A percentile compares a stretch with the other conserved stretches of the same genome.
These are phyloP conservation scores for Pseudomyrmex dendroicus DNA, from an alignment of 1,140 invertebrate species.

Conservation along the genomic window DNA sequence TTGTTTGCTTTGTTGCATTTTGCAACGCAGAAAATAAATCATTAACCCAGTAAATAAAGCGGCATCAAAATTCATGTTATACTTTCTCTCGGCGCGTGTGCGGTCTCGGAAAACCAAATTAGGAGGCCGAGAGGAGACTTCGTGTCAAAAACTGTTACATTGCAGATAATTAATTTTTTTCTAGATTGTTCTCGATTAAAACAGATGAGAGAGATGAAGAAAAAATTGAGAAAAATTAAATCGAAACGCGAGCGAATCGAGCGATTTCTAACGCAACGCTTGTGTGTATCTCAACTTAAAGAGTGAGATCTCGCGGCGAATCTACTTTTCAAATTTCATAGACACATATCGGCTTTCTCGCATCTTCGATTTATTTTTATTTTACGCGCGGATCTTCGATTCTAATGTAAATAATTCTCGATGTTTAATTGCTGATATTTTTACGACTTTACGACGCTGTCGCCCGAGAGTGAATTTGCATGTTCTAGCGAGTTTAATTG, in stretches of 20 bases:
- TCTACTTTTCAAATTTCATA: background rate
- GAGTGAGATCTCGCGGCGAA: background rate
- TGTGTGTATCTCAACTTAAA: background rate
- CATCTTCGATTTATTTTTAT: background rate
- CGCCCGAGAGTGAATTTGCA: slow-evolving; percentile 28
- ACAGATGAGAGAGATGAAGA: background rate
- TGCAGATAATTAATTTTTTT: background rate
- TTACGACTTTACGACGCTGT: slow-evolving; percentile 14
- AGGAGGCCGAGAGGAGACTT: slow-evolving; percentile 3
- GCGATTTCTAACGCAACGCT: background rate
- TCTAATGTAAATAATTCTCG: slow-evolving; percentile 1
- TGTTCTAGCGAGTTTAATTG: slow-evolving; percentile 53
- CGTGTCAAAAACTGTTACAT: background rate
- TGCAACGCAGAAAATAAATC: background rate
- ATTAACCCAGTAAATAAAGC: slow-evolving; percentile 13
- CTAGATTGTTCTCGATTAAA: background rate
- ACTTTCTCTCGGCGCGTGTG: slow-evolving; percentile 20
- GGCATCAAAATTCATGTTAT: slow-evolving; percentile 26
- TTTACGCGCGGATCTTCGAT: background rate
- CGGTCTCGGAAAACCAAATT: background rate
- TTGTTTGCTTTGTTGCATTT: background rate
- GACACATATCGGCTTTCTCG: background rate
- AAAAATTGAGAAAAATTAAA: background rate
- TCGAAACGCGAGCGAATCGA: no score
- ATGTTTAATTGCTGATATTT: background rate